Evolutionary conservation across 2,888 invertebrate genomes (phyloP).

Genomic region (Chymomyza procnemis): DNA sequence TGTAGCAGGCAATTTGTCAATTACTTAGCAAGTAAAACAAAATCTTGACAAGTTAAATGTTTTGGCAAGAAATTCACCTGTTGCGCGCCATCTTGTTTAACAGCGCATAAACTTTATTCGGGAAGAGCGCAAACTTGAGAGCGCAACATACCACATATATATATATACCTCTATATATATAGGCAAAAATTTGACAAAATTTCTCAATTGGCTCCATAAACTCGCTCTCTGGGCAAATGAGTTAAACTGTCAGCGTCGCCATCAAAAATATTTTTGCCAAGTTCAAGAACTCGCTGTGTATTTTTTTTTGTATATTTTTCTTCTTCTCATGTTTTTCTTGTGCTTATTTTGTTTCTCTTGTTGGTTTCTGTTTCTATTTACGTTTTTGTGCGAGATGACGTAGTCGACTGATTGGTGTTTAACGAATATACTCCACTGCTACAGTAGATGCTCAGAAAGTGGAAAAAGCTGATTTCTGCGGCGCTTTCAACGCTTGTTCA

Average conservation of each 20-base stretch:
- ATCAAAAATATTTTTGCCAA: constrained; percentile 45
- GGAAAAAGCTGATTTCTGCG: background rate
- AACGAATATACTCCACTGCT: constrained; percentile 4
- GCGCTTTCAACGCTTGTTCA: background rate
- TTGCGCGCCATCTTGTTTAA: background rate
- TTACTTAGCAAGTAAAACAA: background rate
- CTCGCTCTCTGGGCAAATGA: background rate
- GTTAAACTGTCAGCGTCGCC: constrained; percentile 10
- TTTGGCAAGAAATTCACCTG: background rate
- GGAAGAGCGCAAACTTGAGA: background rate
- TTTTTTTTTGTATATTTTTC: constrained; percentile 3
- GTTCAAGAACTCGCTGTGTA: constrained; percentile 58
- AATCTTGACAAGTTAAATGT: background rate
- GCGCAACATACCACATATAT: background rate
- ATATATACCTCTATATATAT: too few species aligned
- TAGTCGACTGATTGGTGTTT: constrained; percentile 44
- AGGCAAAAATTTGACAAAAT: background rate
- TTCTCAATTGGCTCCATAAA: background rate
- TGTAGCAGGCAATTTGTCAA: background rate
- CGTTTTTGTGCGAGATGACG: constrained; percentile 43
- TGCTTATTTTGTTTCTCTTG: background rate
- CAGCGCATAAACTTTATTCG: background rate
- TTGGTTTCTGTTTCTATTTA: background rate
- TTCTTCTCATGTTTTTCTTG: constrained; percentile 13
- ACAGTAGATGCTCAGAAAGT: background rate